These are phyloP conservation scores for Platanista minor DNA, from an alignment of 2,113 vertebrate genomes.

Conservation along the genomic window DNA sequence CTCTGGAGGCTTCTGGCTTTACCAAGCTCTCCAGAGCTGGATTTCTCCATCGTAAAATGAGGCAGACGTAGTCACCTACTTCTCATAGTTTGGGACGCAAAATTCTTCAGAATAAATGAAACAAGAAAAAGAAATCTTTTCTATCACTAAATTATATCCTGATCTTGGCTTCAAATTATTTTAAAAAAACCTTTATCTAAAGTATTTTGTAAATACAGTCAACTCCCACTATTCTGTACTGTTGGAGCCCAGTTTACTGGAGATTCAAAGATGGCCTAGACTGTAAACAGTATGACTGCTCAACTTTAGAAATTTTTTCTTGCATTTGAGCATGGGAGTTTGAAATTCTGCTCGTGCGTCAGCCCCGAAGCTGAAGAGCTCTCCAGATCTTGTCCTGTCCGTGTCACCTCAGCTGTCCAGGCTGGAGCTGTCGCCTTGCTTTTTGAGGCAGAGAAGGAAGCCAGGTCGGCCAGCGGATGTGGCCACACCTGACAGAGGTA, in stretches of 20 bases:
- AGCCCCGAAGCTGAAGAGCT: neutral
- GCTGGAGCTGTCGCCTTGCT: neutral
- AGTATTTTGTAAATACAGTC: neutral
- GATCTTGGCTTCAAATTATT: neutral
- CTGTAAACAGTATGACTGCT: neutral
- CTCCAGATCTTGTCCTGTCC: neutral
- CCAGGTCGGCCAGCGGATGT: rapidly evolving
- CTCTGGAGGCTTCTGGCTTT: neutral
- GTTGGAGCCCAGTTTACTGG: neutral
- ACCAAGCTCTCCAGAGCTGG: neutral
- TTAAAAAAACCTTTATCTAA: neutral
- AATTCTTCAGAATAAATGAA: neutral
- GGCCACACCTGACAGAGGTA: neutral
- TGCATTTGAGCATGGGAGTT: neutral
- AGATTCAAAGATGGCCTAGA: neutral
- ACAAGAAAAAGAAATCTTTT: neutral
- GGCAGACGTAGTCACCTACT: neutral
- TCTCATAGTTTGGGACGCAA: neutral
- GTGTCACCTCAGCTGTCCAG: neutral
- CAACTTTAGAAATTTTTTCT: neutral
- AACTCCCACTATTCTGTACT: rapidly evolving
- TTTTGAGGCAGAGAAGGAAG: neutral
- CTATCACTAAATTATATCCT: neutral
- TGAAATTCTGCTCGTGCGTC: neutral
- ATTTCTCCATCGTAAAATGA: neutral